A percentile compares a stretch with the other conserved stretches of the same genome.
These are phyloP conservation scores for Rostratula benghalensis DNA, from an alignment of 2,113 vertebrate species.

Conservation along the genomic window DNA sequence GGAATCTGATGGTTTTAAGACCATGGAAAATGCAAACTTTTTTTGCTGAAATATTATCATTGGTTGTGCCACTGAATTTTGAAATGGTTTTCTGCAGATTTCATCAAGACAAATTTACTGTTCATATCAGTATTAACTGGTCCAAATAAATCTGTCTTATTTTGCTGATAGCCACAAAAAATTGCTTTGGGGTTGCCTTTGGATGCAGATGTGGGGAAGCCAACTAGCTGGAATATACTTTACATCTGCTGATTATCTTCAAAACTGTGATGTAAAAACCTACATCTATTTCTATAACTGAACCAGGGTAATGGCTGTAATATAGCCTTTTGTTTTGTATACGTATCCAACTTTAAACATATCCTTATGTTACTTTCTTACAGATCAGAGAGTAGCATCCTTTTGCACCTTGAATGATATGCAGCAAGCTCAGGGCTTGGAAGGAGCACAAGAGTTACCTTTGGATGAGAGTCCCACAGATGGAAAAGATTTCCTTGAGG, in stretches of 20 bases:
- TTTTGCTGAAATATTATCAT: not conserved
- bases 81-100: constrained; percentile 31
- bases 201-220: constrained; percentile 59
- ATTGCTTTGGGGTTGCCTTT: constrained; percentile 35
- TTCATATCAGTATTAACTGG: not conserved
- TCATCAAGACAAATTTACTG: constrained; percentile 16
- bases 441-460: constrained; percentile 83
- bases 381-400: constrained; percentile 92
- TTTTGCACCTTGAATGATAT: constrained; percentile 93
- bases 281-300: not conserved
- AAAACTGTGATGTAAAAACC: constrained; percentile 15
- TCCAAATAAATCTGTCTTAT: constrained; percentile 4
- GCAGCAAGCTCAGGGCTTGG: constrained; percentile 83
- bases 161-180: not conserved
- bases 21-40: not conserved
- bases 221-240: constrained; percentile 17
- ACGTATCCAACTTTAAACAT: not conserved
- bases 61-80: not conserved
- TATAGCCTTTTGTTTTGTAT: not conserved
- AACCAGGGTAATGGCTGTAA: constrained; percentile 20
- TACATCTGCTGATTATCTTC: constrained; percentile 33
- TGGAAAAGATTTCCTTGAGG: constrained; percentile 81
- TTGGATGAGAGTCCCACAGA: constrained; percentile 82
- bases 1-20: not conserved
- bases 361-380: constrained; percentile 3